Percentiles rank a stretch among this genome's conserved stretches.
phyloP scores from a whole-genome alignment of 1,140 invertebrate genomes.

The Hyphantria cunea region DNA sequence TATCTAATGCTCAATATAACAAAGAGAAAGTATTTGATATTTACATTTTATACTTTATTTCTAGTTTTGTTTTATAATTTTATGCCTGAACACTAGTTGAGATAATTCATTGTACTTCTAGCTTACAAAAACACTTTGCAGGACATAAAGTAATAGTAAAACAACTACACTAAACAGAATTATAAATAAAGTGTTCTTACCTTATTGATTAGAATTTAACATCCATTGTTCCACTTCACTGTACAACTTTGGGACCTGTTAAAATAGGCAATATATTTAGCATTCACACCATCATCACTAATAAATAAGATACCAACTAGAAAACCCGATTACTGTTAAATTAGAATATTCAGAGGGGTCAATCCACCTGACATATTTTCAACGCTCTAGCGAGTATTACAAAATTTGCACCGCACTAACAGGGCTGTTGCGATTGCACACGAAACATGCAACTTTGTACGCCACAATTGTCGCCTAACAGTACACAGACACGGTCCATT shows the following conservation, averaged over 20 bases:
- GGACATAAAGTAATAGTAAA: too few relatives aligned
- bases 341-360: constrained; percentile 50
- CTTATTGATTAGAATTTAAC: constrained; percentile 35
- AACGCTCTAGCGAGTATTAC: constrained; percentile 77
- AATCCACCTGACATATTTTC: constrained; percentile 73
- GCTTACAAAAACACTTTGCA: too few relatives aligned
- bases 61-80: too few relatives aligned
- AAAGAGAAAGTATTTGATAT: too few relatives aligned
- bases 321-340: constrained; percentile 25
- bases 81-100: too few relatives aligned
- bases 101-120: too few relatives aligned
- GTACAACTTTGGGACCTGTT: constrained; percentile 37
- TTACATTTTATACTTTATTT: too few relatives aligned
- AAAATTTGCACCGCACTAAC: constrained; percentile 65
- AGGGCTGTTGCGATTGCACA: constrained; percentile 58
- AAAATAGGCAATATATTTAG: constrained; percentile 29
- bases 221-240: constrained; percentile 41
- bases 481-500: constrained; percentile 57
- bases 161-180: background rate
- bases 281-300: background rate
- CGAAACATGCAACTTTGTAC: constrained; percentile 34
- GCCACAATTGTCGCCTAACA: constrained; percentile 56
- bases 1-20: too few relatives aligned
- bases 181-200: constrained; percentile 34
- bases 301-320: constrained; percentile 1